These are phyloP conservation scores for Macroramphosus scolopax DNA, from an alignment of 2,797 vertebrate genomes.

Conservation along the genomic window DNA sequence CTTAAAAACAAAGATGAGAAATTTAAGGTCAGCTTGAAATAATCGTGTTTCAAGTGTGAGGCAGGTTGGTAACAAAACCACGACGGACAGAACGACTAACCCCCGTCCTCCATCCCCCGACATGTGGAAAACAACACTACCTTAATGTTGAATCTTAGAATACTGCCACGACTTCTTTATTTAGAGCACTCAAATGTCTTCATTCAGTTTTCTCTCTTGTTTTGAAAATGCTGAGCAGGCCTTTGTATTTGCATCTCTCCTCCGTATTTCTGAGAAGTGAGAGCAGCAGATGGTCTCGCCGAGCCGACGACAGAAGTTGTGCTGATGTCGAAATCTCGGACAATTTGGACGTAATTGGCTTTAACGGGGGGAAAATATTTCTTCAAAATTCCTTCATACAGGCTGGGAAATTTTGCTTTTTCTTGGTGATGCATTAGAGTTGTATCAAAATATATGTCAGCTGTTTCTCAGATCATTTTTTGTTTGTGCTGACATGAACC, in stretches of 20 bases:
- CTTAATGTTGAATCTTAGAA: slow-evolving; percentile 33
- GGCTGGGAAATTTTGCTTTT: slow-evolving; percentile 14
- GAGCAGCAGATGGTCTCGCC: slow-evolving; percentile 43
- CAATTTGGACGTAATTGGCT: slow-evolving; percentile 20
- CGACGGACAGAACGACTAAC: slow-evolving; percentile 14
- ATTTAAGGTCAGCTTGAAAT: slow-evolving; percentile 63
- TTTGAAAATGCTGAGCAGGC: slow-evolving; percentile 36
- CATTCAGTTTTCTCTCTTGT: slow-evolving; percentile 20
- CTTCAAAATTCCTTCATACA: slow-evolving; percentile 10
- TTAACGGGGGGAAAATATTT: slow-evolving; percentile 19
- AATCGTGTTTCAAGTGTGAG: slow-evolving; percentile 77
- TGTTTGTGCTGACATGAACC: slow-evolving; percentile 26
- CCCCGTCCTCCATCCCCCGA: slow-evolving; percentile 35
- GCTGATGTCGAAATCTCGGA: slow-evolving; percentile 26
- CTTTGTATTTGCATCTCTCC: slow-evolving; percentile 43
- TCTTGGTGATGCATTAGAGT: slow-evolving; percentile 15
- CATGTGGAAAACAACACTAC: slow-evolving; percentile 42
- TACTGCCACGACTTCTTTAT: slow-evolving; percentile 32
- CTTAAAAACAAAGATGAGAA: slow-evolving; percentile 23
- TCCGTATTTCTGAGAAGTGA: slow-evolving; percentile 21
- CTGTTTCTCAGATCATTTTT: slow-evolving; percentile 15
- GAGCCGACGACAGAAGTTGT: slow-evolving; percentile 36
- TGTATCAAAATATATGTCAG: slow-evolving; percentile 26
- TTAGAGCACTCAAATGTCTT: slow-evolving; percentile 32
- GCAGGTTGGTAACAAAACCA: slow-evolving; percentile 57